Evolutionary conservation across 2,888 invertebrate species (phyloP).

Genomic region (Athalia rosae): DNA sequence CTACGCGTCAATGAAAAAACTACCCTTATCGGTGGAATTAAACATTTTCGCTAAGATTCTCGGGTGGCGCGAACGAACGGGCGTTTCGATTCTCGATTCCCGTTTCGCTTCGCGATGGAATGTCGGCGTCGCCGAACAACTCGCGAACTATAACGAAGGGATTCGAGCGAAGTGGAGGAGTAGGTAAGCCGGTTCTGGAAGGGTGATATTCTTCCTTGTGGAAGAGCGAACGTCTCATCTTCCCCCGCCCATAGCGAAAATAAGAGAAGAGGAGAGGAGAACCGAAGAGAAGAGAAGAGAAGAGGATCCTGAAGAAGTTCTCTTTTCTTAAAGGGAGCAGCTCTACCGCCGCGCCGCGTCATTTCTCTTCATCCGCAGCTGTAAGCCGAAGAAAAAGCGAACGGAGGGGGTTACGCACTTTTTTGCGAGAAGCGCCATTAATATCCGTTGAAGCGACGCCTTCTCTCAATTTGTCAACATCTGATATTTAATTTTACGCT

Average conservation of each 20-base stretch:
- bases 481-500: conserved; percentile 72
- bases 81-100: background rate
- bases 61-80: background rate
- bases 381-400: conserved; percentile 58
- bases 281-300: conserved; percentile 49
- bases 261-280: conserved; percentile 40
- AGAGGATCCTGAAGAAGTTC: conserved; percentile 55
- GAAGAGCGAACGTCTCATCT: background rate
- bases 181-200: background rate
- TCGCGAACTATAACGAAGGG: conserved; percentile 33
- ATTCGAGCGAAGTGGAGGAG: conserved; percentile 28
- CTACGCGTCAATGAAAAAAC: too few species aligned
- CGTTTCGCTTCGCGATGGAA: conserved; percentile 1
- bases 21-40: background rate
- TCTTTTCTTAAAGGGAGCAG: conserved; percentile 57
- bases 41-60: background rate
- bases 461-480: conserved; percentile 73
- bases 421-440: conserved; percentile 71
- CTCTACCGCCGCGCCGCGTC: conserved; percentile 64
- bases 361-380: conserved; percentile 72
- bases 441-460: conserved; percentile 73
- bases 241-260: background rate
- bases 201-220: background rate
- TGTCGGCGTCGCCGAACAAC: conserved; percentile 12
- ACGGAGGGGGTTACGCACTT: conserved; percentile 64